phyloP scores from a whole-genome alignment of 2,113 vertebrate species.

The Laticauda laticaudata region DNA sequence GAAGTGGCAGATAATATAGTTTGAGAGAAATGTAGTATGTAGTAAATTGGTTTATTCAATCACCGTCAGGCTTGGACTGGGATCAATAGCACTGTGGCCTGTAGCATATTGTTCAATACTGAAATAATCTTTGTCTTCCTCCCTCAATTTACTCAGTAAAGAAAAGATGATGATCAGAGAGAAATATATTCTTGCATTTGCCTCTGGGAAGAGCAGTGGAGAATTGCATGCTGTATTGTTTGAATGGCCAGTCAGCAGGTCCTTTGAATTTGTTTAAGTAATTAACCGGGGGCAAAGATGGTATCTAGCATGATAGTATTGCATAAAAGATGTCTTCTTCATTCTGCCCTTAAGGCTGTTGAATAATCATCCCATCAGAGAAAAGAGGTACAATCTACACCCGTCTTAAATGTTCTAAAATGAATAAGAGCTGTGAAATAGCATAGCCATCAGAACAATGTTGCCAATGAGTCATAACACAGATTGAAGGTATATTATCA shows the following conservation, averaged over 20 bases:
- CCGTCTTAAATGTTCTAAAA: neutral
- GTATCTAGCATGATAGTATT: neutral
- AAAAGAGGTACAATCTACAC: neutral
- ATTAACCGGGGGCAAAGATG: neutral
- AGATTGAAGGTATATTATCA: neutral
- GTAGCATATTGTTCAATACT: neutral
- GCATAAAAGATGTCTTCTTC: neutral
- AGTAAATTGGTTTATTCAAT: neutral
- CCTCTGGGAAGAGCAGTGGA: neutral
- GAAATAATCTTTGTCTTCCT: neutral
- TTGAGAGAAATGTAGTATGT: neutral
- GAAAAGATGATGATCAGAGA: neutral
- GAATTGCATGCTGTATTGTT: constrained; percentile 18
- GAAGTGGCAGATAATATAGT: neutral
- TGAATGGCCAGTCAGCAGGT: constrained; percentile 8
- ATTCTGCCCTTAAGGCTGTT: neutral
- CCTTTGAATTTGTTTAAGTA: constrained; percentile 8
- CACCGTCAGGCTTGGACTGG: neutral
- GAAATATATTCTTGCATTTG: constrained; percentile 26
- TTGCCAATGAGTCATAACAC: neutral
- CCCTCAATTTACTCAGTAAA: neutral
- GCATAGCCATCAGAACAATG: neutral
- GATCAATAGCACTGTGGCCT: neutral
- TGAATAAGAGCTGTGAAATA: constrained; percentile 3
- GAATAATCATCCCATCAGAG: neutral